Base-by-base conservation (phyloP, 2,888 invertebrate species). In the Hypomecis atomaria region DNA sequence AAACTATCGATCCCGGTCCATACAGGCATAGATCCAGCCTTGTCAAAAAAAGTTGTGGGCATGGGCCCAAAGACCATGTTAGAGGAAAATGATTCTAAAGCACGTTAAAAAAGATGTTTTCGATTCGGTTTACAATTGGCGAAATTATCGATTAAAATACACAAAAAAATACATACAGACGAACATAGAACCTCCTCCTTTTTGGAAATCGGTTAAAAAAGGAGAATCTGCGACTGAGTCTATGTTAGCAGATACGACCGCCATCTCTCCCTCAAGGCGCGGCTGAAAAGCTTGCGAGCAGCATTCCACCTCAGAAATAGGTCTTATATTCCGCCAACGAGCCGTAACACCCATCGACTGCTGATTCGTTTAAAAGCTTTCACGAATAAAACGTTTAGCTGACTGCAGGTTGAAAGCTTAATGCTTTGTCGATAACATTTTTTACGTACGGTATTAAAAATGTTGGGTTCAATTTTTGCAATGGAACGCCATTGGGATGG, bases 281-380 rank as follows among this genome's bases (percentile, higher is more conserved):
- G 40, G 13, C 49, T 57, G 60, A 70, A 66, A 67, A 45, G 66
- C 63, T 60, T 47, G 59, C 57, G 55, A 61, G 57, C 70, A 71
- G 71, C 67, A 69, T 71, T 67, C 70, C 75, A 70, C 75, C 71
- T 72, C 68, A 75, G 66, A 78, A 76, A 76, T 75, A 72, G 72
- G 74, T 73, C 74, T 74, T 75, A 70, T 71, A 69, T 72, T 71
- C 70, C 62, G 63, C 66, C 72, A 75, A 74, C 73, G 71, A 63
- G 71, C 65, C 69, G 74, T 77, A 77, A 81, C 77, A 72, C 75
- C 75, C 71, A 76, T 78, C 76, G 69, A 66, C 50, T 62, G 66
- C 62, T 74, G 74, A 78, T 81, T 76, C 74, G 71, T 81, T 78
- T 78, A 79, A 82, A 80, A 80, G 78, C 77, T 76, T 81, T 78